Conservation (phyloP, 2,888 invertebrate species). For the Andrena marginata region DNA sequence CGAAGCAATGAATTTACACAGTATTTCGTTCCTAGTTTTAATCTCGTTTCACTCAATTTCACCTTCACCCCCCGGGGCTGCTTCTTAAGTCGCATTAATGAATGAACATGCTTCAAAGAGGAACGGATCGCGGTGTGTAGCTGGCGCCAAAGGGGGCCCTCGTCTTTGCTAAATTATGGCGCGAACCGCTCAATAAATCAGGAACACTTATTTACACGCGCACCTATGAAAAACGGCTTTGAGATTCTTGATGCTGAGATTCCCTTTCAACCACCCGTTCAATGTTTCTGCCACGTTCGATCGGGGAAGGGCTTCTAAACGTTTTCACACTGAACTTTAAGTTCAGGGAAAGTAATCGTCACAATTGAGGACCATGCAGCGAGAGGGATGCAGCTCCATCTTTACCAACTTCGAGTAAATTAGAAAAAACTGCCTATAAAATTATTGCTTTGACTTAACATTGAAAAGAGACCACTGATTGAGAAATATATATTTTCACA, state of each 20-base stretch:
- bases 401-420: no score
- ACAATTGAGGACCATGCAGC: no score
- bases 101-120: conserved; percentile 59
- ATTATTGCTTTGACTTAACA: no score
- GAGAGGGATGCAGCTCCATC: no score
- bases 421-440: no score
- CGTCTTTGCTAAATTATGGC: conserved; percentile 27
- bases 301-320: neutral
- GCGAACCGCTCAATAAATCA: conserved; percentile 29
- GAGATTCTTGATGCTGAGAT: neutral
- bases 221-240: neutral
- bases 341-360: no score
- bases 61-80: conserved; percentile 44
- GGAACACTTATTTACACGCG: conserved; percentile 17
- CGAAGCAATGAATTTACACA: conserved; percentile 68
- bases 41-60: conserved; percentile 69
- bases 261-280: neutral
- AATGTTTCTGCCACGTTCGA: neutral
- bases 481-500: no score
- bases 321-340: no score
- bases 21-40: conserved; percentile 69
- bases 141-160: conserved; percentile 1
- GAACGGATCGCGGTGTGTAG: conserved; percentile 46
- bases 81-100: conserved; percentile 67
- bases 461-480: no score